Base-by-base conservation (phyloP, 2,888 invertebrate species). In the Papilio protenor region DNA sequence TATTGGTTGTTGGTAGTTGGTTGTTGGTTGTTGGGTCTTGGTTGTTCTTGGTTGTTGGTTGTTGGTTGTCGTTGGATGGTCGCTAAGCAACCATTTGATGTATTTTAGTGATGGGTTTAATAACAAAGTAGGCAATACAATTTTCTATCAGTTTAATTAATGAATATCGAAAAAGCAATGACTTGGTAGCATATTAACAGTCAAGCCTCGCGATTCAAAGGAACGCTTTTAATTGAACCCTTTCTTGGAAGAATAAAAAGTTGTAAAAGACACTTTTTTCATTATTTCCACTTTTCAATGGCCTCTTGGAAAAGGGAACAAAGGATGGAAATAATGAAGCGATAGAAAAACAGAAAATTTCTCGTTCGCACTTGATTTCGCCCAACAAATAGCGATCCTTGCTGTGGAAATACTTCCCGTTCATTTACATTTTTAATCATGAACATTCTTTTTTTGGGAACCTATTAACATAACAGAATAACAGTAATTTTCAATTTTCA, bases 141-240 rank as follows among this genome's bases (percentile, higher is more conserved):
- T 45, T 45, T 21, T 3, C 21, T n/a, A 69, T 69, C 21, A 6
- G 11, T 45, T 21, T 69, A 45, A 69, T 45, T 45, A 69, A 45
- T n/a, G 66, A 45, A n/a, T n/a, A 45, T 45, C 52, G 12, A 27
- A 76, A 77, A n/a, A 57, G 47, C 47, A 73, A 45, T 69, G 55
- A 73, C 73, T 66, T 57, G 27, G 45, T 47, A 70, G 52, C 47
- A 45, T 16, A 57, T 55, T 73, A 40, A 57, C 57, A 40, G 40
- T 55, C 55, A n/a, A 55, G 23, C 57, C 55, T 57, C 66, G 21
- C 40, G 66, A 89, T 87, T 86, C 85, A 86, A 87, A 89, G 86
- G 85, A 83, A 82, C 81, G 23, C 45, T 73, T 77, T 80, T 85
- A 86, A 81, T 88, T 89, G 89, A 89, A 91, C 79, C 79, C 75